phyloP scores from a whole-genome alignment of 2,113 vertebrate genomes.

The Barbus barbus region DNA sequence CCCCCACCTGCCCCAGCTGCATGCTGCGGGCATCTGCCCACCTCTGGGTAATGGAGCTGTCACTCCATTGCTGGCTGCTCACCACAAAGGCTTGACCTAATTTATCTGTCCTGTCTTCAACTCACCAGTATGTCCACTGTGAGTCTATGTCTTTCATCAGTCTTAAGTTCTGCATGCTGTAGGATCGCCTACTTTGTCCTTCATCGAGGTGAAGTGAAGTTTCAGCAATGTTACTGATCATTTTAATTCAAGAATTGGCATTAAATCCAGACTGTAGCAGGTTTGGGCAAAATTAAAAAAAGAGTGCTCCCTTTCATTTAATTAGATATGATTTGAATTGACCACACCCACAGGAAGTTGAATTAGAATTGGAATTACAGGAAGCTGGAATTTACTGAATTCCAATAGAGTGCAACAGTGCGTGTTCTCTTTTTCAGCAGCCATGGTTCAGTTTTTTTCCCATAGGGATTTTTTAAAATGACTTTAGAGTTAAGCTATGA shows the following conservation, averaged over 20 bases:
- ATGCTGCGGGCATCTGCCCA: constrained; percentile 63
- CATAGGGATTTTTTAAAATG: too few relatives aligned
- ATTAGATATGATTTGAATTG: background rate
- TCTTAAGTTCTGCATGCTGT: background rate
- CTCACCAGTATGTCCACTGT: constrained; percentile 44
- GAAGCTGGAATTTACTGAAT: background rate
- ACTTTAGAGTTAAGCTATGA: background rate
- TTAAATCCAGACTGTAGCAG: background rate
- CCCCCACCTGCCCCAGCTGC: constrained; percentile 55
- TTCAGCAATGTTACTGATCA: background rate
- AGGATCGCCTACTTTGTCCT: background rate
- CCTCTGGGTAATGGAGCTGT: constrained; percentile 62
- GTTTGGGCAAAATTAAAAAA: background rate
- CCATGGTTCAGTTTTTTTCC: too few relatives aligned
- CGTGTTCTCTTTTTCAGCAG: background rate
- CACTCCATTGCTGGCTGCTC: constrained; percentile 56
- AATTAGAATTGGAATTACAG: background rate
- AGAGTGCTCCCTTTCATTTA: background rate
- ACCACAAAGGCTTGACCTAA: constrained; percentile 54
- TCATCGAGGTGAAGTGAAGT: background rate
- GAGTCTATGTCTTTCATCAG: constrained; percentile 13
- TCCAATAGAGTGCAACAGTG: background rate
- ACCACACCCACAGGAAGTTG: background rate
- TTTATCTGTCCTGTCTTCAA: constrained; percentile 53
- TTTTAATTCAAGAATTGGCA: background rate